Evolutionary conservation across 2,888 invertebrate species (phyloP), one percentile per base, ranked within the genome.

Genomic region (Rhingia campestris): DNA sequence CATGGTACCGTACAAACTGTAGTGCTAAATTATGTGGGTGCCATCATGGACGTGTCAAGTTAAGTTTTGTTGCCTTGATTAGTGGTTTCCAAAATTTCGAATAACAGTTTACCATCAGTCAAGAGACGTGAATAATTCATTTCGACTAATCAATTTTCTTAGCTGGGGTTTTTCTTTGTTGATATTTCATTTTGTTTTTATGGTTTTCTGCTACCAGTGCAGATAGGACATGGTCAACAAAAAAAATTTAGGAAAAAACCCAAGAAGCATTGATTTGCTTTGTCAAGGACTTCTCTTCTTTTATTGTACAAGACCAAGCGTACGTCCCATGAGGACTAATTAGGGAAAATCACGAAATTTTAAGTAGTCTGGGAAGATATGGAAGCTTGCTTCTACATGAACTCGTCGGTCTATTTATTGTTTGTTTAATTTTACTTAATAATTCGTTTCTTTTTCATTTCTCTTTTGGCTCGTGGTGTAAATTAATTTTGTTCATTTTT

Each of bases 271-370:
- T 22, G 22, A 22, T 22, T 22, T 22, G 22, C 22, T 22, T 22
- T 22, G 22, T 22, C 22, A 22, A 22, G 2, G 1, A 22, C 22
- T 22, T 22, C 22, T 22, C 22, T 22, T 22, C 2, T 22, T 22
- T 22, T 22, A 2, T 22, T 22, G 22, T 1, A 22, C 22, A 22
- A 2, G 1, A 22, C 22, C 22, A 43, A 22, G 14, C 41, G 43
- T 14, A 33, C 12, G 22, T 69, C 69, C 69, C 30, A 37, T 39
- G 59, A 43, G 59, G 10, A 41, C 49, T 72, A 72, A 72, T 59
- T 72, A 72, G 7, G 59, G 39, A 72, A 72, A 61, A 51, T 41
- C n/a, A n/a, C 32, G 35, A 39, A 70, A 69, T 69, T 58, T 58
- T 33, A 58, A 58, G 3, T 35, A 67, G 22, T 35, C 63, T 37